Percentiles rank a stretch among this genome's conserved stretches.
Evolutionary conservation across 1,140 invertebrate genomes (phyloP).

Genomic region (Apis laboriosa): DNA sequence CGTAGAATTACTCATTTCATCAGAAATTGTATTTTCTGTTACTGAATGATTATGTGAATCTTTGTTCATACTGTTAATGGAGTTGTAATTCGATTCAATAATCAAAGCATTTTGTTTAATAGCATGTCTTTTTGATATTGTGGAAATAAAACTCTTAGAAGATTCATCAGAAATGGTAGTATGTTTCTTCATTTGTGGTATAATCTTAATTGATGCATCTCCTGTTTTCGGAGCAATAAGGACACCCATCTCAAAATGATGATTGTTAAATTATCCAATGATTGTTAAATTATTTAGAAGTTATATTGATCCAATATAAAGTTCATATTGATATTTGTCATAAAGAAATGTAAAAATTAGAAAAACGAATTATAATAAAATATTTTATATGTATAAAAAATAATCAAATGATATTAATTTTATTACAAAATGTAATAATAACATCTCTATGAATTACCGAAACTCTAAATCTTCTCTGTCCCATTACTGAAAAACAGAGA

Average conservation of each 20-base stretch:
- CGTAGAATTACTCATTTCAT: slow-evolving; percentile 26
- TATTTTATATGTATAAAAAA: neutral
- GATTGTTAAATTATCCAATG: slow-evolving; percentile 37
- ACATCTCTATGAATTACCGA: slow-evolving; percentile 53
- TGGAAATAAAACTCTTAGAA: slow-evolving; percentile 33
- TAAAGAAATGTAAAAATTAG: neutral
- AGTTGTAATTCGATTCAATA: neutral
- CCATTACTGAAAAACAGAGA: slow-evolving; percentile 60
- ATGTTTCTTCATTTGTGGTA: slow-evolving; percentile 44
- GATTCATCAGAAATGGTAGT: slow-evolving; percentile 2
- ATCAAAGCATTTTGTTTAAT: slow-evolving; percentile 15
- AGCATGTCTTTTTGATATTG: slow-evolving; percentile 5
- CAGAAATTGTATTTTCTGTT: slow-evolving; percentile 13
- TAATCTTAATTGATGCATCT: slow-evolving; percentile 44
- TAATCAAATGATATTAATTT: neutral
- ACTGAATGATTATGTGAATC: neutral
- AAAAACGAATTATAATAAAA: neutral
- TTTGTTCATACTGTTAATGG: slow-evolving; percentile 16
- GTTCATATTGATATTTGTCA: neutral
- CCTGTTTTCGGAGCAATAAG: slow-evolving; percentile 55
- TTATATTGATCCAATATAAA: neutral
- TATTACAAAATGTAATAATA: neutral
- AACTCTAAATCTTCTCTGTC: slow-evolving; percentile 50
- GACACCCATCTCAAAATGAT: slow-evolving; percentile 50
- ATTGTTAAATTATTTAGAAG: neutral